Conservation (phyloP, 2,888 invertebrate genomes). For the Dolomedes plantarius region DNA sequence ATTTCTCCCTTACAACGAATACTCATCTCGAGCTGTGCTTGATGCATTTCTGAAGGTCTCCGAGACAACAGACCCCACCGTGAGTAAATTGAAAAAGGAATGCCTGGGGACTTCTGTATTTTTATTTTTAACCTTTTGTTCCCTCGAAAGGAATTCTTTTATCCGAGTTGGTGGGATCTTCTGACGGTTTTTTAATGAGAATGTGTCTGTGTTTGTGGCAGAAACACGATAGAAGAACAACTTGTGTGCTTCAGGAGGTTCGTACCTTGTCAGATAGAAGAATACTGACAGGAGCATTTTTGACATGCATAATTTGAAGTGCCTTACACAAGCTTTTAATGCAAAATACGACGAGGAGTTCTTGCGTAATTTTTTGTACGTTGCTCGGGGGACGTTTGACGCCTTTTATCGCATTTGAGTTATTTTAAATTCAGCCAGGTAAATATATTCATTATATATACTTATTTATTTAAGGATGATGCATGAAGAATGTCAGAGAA, state of each 20-base stretch:
- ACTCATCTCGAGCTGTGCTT: neutral
- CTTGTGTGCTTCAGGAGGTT: neutral
- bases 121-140: slow-evolving; percentile 63
- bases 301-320: neutral
- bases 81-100: slow-evolving; percentile 68
- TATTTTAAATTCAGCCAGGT: no score
- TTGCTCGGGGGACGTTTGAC: no score
- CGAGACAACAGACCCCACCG: slow-evolving; percentile 35
- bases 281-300: neutral
- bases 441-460: no score
- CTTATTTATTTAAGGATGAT: no score
- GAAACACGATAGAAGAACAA: neutral
- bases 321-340: neutral
- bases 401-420: no score
- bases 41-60: slow-evolving; percentile 24
- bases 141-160: neutral
- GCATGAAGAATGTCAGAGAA: no score
- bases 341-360: neutral
- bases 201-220: neutral
- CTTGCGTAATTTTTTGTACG: no score
- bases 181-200: slow-evolving; percentile 14
- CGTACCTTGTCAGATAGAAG: neutral
- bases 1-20: neutral
- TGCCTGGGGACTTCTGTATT: slow-evolving; percentile 60
- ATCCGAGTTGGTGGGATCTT: neutral